phyloP scores from a whole-genome alignment of 2,797 vertebrate species.

The Typhlichthys subterraneus region DNA sequence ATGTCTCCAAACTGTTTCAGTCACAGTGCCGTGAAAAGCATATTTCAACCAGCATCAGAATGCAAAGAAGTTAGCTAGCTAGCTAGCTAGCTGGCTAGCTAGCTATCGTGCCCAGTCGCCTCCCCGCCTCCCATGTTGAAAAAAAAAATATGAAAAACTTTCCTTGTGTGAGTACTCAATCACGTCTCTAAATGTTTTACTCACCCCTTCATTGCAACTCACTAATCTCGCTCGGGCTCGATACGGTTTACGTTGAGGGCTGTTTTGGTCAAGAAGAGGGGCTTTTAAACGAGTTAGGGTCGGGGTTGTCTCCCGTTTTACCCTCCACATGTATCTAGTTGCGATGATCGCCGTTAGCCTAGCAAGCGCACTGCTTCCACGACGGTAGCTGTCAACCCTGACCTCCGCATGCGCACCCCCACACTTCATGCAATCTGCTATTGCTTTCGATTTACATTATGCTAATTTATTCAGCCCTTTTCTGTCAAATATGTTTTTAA shows the following conservation, averaged over 20 bases:
- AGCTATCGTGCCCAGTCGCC: conserved; percentile 57
- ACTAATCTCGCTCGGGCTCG: conserved; percentile 67
- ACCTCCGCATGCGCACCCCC: conserved; percentile 70
- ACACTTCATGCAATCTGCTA: background rate
- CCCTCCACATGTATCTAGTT: conserved; percentile 85
- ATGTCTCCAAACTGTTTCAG: background rate
- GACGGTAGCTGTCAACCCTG: conserved; percentile 72
- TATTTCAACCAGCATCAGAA: conserved; percentile 18
- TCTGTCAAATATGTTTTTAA: background rate
- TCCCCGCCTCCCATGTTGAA: conserved; percentile 72
- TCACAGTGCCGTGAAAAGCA: conserved; percentile 11
- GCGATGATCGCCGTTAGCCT: conserved; percentile 72
- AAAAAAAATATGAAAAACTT: conserved; percentile 77
- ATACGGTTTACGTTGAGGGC: conserved; percentile 54
- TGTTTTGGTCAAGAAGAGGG: conserved; percentile 53
- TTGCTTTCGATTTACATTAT: conserved; percentile 8
- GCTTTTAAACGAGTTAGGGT: conserved; percentile 73
- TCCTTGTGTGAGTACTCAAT: conserved; percentile 66
- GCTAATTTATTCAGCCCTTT: background rate
- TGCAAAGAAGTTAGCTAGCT: conserved; percentile 51
- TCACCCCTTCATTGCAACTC: conserved; percentile 86
- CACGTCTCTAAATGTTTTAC: conserved; percentile 60
- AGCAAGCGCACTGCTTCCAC: conserved; percentile 73
- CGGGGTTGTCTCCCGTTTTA: conserved; percentile 77
- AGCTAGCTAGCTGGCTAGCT: conserved; percentile 59